Conservation (phyloP, 2,888 invertebrate species). For the Trisateles emortualis region DNA sequence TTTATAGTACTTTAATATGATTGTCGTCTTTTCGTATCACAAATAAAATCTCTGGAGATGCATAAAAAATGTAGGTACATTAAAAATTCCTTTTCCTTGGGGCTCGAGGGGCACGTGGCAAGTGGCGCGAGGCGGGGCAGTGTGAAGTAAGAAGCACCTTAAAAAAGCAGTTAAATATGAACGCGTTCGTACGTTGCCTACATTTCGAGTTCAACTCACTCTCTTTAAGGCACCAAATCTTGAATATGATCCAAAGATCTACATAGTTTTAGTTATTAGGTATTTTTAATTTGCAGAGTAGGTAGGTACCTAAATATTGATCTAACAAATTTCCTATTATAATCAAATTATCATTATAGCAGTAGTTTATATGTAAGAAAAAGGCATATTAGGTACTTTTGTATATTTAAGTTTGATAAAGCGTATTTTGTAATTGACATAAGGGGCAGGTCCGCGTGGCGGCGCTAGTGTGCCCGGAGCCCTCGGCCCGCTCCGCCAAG, state of each 20-base stretch:
- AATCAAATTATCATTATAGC: no score
- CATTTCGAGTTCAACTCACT: slow-evolving; percentile 16
- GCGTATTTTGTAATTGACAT: background rate
- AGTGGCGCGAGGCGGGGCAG: slow-evolving; percentile 3
- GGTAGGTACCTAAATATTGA: no score
- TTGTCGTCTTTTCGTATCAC: slow-evolving; percentile 41
- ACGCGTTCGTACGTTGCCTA: slow-evolving; percentile 32
- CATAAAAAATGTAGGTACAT: slow-evolving; percentile 46
- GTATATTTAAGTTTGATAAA: no score
- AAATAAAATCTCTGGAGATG: slow-evolving; percentile 43
- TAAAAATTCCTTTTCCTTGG: slow-evolving; percentile 45
- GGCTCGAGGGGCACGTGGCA: background rate
- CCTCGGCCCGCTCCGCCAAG: slow-evolving; percentile 36
- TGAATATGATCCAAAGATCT: no score
- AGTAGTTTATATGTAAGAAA: no score
- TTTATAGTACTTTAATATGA: slow-evolving; percentile 29
- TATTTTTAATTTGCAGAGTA: no score
- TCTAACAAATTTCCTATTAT: no score
- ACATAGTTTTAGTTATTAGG: no score
- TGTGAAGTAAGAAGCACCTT: slow-evolving; percentile 19
- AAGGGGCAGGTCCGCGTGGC: slow-evolving; percentile 2
- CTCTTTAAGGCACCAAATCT: slow-evolving; percentile 2
- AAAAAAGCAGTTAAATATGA: slow-evolving; percentile 53
- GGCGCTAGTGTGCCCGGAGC: slow-evolving; percentile 14
- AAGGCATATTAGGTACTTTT: no score